A percentile compares a stretch with the other conserved stretches of the same genome.
These are phyloP conservation scores for Nomada lathburiana DNA, from an alignment of 2,888 invertebrate species.

Conservation along the genomic window DNA sequence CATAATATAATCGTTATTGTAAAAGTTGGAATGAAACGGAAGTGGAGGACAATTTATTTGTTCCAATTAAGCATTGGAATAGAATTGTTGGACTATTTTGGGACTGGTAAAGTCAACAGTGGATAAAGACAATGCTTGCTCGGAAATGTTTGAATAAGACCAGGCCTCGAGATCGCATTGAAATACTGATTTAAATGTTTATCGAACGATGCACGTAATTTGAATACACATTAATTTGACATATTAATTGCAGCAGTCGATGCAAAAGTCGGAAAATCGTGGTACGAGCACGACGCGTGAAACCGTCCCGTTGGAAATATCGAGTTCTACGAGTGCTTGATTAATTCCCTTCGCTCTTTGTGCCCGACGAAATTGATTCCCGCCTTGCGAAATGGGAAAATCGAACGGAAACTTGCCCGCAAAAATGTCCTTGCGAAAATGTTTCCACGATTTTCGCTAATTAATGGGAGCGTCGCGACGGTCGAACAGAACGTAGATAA, in stretches of 20 bases:
- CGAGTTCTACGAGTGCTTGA: background rate
- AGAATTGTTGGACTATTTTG: too few relatives aligned
- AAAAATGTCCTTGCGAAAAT: background rate
- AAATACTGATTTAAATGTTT: background rate
- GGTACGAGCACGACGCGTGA: too few relatives aligned
- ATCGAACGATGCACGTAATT: too few relatives aligned
- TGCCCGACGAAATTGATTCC: background rate
- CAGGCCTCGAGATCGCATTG: background rate
- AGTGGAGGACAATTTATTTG: background rate
- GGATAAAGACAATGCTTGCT: background rate
- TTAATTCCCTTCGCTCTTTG: background rate
- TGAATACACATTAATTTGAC: too few relatives aligned
- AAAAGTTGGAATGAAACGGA: background rate
- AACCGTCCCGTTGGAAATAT: background rate
- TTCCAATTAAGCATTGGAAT: background rate
- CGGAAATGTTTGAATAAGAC: background rate
- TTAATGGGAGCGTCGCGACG: background rate
- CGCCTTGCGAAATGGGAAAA: background rate
- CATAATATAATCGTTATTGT: too few relatives aligned
- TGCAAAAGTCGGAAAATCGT: too few relatives aligned
- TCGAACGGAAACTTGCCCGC: background rate
- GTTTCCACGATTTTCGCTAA: conserved; percentile 11
- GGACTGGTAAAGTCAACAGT: background rate
- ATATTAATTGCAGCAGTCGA: too few relatives aligned
- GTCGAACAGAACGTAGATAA: background rate